These are phyloP conservation scores for Euthynnus affinis DNA, from an alignment of 2,797 vertebrate genomes.

Conservation along the genomic window DNA sequence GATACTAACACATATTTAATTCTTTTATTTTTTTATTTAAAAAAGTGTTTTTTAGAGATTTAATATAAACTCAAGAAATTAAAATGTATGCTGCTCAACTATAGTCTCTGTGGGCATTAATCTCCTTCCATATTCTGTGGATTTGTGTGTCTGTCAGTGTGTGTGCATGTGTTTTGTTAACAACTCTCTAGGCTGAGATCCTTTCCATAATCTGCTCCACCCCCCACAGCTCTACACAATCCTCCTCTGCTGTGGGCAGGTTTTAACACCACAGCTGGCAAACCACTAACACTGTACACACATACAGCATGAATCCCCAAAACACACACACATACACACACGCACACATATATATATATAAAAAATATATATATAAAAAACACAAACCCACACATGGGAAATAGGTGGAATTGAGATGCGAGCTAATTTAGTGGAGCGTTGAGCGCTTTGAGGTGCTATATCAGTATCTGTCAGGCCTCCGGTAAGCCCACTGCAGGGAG, in stretches of 20 bases:
- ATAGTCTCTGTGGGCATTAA: conserved; percentile 45
- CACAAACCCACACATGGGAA: conserved; percentile 42
- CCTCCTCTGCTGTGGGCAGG: conserved; percentile 57
- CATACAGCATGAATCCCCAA: conserved; percentile 17
- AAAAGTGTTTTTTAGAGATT: not conserved
- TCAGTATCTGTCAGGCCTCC: conserved; percentile 69
- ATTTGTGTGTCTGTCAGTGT: conserved; percentile 10
- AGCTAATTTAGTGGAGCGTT: conserved; percentile 59
- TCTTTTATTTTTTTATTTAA: not conserved
- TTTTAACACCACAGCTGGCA: conserved; percentile 69
- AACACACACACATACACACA: conserved; percentile 37
- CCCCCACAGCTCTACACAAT: conserved; percentile 58
- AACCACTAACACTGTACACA: conserved; percentile 50
- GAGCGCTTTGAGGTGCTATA: conserved; percentile 69
- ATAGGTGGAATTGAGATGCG: conserved; percentile 62
- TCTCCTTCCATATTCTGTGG: conserved; percentile 42
- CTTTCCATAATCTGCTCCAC: conserved; percentile 65
- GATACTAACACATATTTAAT: not conserved
- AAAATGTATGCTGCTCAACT: conserved; percentile 33
- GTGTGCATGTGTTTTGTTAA: conserved; percentile 63
- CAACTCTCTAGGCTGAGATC: conserved; percentile 67
- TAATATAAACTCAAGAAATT: conserved; percentile 27
- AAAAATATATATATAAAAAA: conserved; percentile 6
- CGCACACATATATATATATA: conserved; percentile 4
- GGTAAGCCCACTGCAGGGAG: conserved; percentile 65